Evolutionary conservation across 1,140 invertebrate genomes (phyloP), one percentile per base, ranked within the genome.

Genomic region (Aphaenogaster ashmeadi): DNA sequence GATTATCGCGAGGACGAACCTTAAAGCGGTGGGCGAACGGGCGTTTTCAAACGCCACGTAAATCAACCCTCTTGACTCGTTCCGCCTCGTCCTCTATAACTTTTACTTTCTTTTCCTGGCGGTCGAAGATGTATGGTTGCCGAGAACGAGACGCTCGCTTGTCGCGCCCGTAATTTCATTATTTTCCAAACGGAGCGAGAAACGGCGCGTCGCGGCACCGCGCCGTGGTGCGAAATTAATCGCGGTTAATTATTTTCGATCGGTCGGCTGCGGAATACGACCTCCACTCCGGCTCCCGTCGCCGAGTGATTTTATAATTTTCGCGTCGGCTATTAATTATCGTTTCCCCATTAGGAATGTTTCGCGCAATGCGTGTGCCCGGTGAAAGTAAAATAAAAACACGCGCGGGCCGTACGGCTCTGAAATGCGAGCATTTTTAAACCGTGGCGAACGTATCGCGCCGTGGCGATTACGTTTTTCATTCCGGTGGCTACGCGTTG

Each of bases 211-310:
- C 79, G n/a, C 66, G 18, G 21, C 67, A n/a, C 15, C 56, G 52
- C 27, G 54, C 54, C 66, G 41, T 69, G 67, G 41, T n/a, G 41
- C 54, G 56, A 60, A 75, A 84, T 84, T 84, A 84, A 84, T 84
- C 69, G 80, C 54, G 69, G 80, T 84, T 84, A 84, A 84, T 84
- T 84, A 84, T 84, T 74, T 74, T 75, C 80, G 69, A 84, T 84
- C 54, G 67, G 33, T 41, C 80, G 67, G 38, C 67, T 9, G 66
- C 9, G 38, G 36, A 72, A 72, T 52, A 54, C 47, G 27, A 27
- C 33, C 38, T 38, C 15, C 36, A 11, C 27, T 27, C 27, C 58
- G 9, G 18, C 11, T 27, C 27, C 27, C 80, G 52, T 33, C 7
- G 15, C 36, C 79, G 52, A 58, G 67, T 83, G 80, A 84, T 84